Evolutionary conservation across 2,888 invertebrate genomes (phyloP), one percentile per base, ranked within the genome.

Genomic region (Meta bourneti): DNA sequence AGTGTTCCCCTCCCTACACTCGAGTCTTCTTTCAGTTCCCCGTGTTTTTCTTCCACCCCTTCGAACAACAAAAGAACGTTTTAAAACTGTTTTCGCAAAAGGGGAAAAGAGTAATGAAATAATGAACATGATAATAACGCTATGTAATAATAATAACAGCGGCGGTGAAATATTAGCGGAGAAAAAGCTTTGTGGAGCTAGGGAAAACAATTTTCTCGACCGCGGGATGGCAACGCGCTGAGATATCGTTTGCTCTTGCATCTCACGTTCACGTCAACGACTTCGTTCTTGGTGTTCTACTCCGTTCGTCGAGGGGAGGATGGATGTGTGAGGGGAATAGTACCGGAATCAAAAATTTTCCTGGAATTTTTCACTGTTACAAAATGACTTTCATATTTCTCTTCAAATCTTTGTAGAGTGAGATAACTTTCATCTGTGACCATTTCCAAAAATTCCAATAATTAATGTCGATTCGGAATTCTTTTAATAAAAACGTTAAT

Each of bases 161-260:
- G 91, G 91, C 83, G 86, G 82, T 91, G 91, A 91, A 91, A 91
- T 91, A 91, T 91, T 91, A 81, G 70, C 2, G 72, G 34, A 52
- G 69, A 61, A 80, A 54, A 81, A 72, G 34, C 69, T 20, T 61
- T 34, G 78, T 11, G n/a, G 54, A 13, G 52, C 54, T n/a, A 49
- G 70, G 52, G 51, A 71, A 82, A 89, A 61, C 74, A 69, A 83
- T 89, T 83, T 89, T 83, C 69, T 77, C 75, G 70, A 52, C 77
- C 11, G 61, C 70, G 51, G 52, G 74, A 20, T 11, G 34, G 74
- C 74, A 74, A 34, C 74, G 74, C 11, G 49, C 16, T 75, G 72
- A 34, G 34, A 72, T 8, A 72, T 72, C 72, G 72, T 72, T 16
- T 74, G 19, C 34, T 11, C 9, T 7, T 49, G 61, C n/a, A n/a